phyloP scores from a whole-genome alignment of 2,113 vertebrate genomes.

The Fregata magnificens region DNA sequence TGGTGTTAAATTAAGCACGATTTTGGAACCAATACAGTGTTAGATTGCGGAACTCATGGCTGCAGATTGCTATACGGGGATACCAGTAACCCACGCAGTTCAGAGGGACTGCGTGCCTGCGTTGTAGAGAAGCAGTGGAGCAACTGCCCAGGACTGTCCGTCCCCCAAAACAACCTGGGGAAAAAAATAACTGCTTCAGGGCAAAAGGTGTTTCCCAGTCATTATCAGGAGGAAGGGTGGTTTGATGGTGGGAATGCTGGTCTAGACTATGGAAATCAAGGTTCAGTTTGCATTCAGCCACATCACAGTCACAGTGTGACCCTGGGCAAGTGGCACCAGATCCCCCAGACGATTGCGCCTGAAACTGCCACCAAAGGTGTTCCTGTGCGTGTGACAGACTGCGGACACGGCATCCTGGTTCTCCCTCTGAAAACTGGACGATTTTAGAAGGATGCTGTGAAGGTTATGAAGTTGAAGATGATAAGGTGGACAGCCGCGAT shows the following conservation, averaged over 20 bases:
- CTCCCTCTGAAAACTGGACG: rapidly evolving
- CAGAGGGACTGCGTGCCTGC: rapidly evolving
- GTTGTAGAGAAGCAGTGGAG: background rate
- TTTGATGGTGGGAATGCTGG: rapidly evolving
- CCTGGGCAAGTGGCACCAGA: rapidly evolving
- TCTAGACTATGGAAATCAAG: background rate
- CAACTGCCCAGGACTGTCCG: rapidly evolving
- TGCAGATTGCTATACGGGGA: rapidly evolving
- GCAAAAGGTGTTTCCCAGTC: background rate
- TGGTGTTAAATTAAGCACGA: background rate
- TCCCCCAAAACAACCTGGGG: background rate
- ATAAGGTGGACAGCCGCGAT: background rate
- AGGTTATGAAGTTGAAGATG: background rate
- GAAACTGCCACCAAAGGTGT: rapidly evolving
- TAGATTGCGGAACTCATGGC: background rate
- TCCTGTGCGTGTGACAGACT: background rate
- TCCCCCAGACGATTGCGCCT: rapidly evolving
- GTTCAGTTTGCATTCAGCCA: background rate
- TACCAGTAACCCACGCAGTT: rapidly evolving
- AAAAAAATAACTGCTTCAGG: background rate
- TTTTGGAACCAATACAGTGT: rapidly evolving
- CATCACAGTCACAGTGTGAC: rapidly evolving
- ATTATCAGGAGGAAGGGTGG: background rate
- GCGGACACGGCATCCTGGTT: rapidly evolving
- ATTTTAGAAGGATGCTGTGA: background rate